Conservation (phyloP, 2,888 invertebrate genomes). For the Agrilus cyanescens region DNA sequence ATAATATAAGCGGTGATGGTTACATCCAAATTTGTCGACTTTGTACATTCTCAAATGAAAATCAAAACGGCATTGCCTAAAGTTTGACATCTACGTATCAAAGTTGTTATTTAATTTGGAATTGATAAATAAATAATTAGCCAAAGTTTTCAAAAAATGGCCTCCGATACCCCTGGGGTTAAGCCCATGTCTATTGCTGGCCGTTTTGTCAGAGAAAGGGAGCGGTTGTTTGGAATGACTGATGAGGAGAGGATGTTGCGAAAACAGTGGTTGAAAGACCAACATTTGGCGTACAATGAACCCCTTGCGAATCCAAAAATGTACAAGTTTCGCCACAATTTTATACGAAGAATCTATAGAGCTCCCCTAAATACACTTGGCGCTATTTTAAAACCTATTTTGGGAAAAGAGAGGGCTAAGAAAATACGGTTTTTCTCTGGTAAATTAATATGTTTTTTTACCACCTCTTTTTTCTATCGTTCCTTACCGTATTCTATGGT, state of each 20-base stretch:
- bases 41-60: too few species aligned
- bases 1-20: too few species aligned
- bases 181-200: conserved; percentile 66
- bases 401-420: conserved; percentile 47
- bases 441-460: too few species aligned
- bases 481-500: too few species aligned
- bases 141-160: conserved; percentile 14
- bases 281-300: conserved; percentile 59
- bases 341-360: conserved; percentile 63
- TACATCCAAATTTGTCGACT: too few species aligned
- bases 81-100: too few species aligned
- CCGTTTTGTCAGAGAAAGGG: conserved; percentile 61
- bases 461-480: too few species aligned
- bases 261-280: conserved; percentile 74
- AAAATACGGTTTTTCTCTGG: conserved; percentile 17
- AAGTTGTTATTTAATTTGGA: too few species aligned
- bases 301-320: conserved; percentile 56
- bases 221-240: conserved; percentile 76
- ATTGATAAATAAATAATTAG: too few species aligned
- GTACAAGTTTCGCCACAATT: conserved; percentile 57
- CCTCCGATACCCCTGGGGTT: conserved; percentile 44
- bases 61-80: too few species aligned
- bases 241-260: conserved; percentile 74
- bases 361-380: conserved; percentile 59
- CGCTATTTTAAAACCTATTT: conserved; percentile 41